These are phyloP conservation scores for Microvelia longipes DNA, from an alignment of 1,140 invertebrate genomes.

Conservation along the genomic window DNA sequence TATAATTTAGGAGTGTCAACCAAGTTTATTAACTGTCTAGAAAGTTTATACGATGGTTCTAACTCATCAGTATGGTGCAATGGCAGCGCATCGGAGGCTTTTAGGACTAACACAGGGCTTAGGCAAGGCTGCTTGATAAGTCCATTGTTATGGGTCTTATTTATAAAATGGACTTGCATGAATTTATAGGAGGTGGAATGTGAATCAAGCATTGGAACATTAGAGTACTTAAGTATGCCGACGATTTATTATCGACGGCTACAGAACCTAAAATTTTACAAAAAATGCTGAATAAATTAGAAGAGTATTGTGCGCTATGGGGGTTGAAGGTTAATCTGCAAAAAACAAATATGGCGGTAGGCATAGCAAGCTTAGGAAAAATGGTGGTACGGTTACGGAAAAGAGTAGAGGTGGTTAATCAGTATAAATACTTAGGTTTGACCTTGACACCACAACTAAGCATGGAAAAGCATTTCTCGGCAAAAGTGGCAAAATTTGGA, in stretches of 20 bases:
- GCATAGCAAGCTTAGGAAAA: not conserved
- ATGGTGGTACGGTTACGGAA: not conserved
- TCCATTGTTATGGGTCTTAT: not conserved
- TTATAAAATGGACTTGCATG: not conserved
- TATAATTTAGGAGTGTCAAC: not conserved
- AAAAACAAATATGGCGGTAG: slow-evolving; percentile 19
- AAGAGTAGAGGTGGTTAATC: not conserved
- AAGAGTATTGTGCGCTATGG: slow-evolving; percentile 15
- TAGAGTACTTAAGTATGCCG: not conserved
- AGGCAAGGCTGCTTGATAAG: not conserved
- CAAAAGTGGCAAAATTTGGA: not conserved
- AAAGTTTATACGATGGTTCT: not conserved
- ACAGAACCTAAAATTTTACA: slow-evolving; percentile 5
- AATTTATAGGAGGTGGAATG: not conserved
- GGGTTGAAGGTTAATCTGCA: slow-evolving; percentile 14
- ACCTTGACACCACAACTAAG: slow-evolving; percentile 7
- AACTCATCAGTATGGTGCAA: not conserved
- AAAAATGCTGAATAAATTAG: slow-evolving; percentile 11
- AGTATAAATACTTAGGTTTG: slow-evolving; percentile 12
- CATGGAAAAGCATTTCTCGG: not conserved
- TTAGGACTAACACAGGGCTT: not conserved
- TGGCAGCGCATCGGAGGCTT: not conserved
- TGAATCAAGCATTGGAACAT: not conserved
- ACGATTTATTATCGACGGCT: not conserved
- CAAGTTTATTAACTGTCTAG: not conserved